Conservation (phyloP, 2,113 vertebrate species). For the Chloroceryle aenea region DNA sequence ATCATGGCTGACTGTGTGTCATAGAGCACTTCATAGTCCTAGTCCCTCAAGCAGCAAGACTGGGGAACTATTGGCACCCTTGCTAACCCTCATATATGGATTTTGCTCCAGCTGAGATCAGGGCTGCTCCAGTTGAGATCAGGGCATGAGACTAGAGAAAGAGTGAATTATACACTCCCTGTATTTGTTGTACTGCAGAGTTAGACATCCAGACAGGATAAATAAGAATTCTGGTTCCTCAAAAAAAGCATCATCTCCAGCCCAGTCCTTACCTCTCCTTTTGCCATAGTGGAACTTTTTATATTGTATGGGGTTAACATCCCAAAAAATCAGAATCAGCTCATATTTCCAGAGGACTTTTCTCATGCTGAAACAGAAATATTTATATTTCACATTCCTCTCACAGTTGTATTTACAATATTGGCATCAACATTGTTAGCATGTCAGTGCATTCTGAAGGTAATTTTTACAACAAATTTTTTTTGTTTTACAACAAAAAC, state of each 20-base stretch:
- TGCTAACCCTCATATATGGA: background rate
- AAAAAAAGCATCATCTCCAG: background rate
- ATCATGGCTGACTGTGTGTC: background rate
- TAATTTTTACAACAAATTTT: background rate
- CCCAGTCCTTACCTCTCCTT: background rate
- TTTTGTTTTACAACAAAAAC: no score
- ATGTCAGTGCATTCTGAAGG: background rate
- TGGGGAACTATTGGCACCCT: background rate
- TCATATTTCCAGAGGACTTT: background rate
- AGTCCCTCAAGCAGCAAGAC: background rate
- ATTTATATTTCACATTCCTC: background rate
- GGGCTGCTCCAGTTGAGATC: background rate
- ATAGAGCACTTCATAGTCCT: background rate
- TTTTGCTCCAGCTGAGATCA: background rate
- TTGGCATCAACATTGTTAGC: background rate
- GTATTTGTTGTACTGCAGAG: background rate
- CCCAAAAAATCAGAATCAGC: background rate
- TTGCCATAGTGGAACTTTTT: background rate
- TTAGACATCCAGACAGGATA: background rate
- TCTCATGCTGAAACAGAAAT: background rate
- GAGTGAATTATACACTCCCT: background rate
- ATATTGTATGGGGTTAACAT: background rate
- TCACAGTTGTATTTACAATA: background rate
- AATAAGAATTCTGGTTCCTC: background rate
- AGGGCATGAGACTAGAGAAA: background rate